Percentiles rank a stretch among this genome's conserved stretches.
These are phyloP conservation scores for Halichoerus grypus DNA, from an alignment of 2,113 vertebrate genomes.

Conservation along the genomic window DNA sequence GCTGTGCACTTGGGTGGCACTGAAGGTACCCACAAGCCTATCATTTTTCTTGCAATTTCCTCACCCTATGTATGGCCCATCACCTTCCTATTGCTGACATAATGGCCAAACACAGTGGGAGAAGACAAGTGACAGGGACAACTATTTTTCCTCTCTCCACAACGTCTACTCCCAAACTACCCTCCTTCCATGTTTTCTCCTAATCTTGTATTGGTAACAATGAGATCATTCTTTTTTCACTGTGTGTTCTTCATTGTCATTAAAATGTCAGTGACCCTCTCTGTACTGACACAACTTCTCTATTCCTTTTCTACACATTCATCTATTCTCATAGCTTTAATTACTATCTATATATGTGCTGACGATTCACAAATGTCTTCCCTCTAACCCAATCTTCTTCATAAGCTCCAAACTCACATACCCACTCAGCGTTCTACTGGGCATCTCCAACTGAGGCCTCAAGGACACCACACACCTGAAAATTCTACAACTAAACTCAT, in stretches of 20 bases:
- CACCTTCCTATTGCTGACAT: background rate
- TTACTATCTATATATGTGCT: too few relatives aligned
- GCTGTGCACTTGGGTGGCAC: fast-evolving
- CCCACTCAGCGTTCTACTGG: background rate
- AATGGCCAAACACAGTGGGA: background rate
- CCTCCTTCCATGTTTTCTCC: background rate
- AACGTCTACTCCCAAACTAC: background rate
- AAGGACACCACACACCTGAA: background rate
- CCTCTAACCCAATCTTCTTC: background rate
- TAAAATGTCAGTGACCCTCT: background rate
- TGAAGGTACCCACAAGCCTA: background rate
- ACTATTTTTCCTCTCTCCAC: background rate
- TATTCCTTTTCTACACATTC: background rate
- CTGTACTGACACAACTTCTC: background rate
- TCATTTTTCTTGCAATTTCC: background rate
- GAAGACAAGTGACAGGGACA: background rate
- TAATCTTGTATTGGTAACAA: background rate
- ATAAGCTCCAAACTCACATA: background rate
- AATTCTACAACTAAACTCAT: background rate
- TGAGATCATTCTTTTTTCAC: background rate
- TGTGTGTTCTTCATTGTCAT: background rate
- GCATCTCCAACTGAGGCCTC: background rate
- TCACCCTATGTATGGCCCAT: fast-evolving
- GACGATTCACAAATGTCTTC: background rate
- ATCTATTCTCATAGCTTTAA: background rate